Evolutionary conservation across 2,113 vertebrate genomes (phyloP).

Genomic region (Gymnorhina tibicen): DNA sequence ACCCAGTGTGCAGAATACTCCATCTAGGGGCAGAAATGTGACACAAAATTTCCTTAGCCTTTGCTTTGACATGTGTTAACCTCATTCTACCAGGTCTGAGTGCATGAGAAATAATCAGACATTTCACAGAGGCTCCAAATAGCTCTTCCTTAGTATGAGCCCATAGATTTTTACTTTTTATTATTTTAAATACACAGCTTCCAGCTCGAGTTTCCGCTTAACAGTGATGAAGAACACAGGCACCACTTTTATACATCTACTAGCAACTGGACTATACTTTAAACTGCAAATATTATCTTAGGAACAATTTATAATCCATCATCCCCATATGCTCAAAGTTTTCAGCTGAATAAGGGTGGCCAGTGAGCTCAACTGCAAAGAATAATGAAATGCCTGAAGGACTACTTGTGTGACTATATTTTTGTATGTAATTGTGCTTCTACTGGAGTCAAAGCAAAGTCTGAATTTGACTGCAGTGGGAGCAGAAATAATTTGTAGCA

Average conservation of each 20-base stretch:
- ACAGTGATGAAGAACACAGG: slow-evolving; percentile 37
- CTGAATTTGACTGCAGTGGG: neutral
- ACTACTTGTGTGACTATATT: neutral
- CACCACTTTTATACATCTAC: neutral
- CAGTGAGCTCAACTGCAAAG: neutral
- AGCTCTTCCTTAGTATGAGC: neutral
- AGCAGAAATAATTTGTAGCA: neutral
- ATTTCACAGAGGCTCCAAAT: slow-evolving; percentile 33
- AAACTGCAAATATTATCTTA: neutral
- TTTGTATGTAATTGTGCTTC: neutral
- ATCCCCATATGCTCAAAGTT: neutral
- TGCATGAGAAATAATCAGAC: slow-evolving; percentile 23
- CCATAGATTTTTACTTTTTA: neutral
- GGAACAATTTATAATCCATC: neutral
- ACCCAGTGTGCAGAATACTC: slow-evolving; percentile 45
- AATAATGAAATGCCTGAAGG: neutral
- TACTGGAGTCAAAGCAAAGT: neutral
- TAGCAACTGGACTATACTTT: neutral
- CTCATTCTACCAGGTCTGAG: slow-evolving; percentile 14
- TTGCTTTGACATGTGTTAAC: slow-evolving; percentile 31
- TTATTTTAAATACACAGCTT: slow-evolving; percentile 30
- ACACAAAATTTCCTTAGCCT: neutral
- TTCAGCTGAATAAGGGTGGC: neutral
- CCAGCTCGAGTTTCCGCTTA: slow-evolving; percentile 26
- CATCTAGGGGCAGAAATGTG: slow-evolving; percentile 73